Percentiles rank a stretch among this genome's conserved stretches.
Evolutionary conservation across 2,113 vertebrate species (phyloP).

Genomic region (Fulica atra): DNA sequence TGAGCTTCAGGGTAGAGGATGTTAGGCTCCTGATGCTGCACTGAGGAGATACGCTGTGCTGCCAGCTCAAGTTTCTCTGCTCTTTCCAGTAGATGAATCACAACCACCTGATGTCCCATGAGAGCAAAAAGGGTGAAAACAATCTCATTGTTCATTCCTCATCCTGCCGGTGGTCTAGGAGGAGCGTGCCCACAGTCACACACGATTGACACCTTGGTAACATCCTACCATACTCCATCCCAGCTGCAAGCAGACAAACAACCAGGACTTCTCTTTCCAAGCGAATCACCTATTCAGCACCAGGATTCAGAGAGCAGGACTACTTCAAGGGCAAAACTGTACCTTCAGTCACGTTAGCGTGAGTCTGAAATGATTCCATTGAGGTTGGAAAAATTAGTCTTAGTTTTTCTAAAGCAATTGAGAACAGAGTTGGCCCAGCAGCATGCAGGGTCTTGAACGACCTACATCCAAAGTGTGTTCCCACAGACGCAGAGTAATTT

Average conservation of each 20-base stretch:
- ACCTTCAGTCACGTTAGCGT: not conserved
- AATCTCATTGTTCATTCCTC: not conserved
- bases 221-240: not conserved
- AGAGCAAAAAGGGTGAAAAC: not conserved
- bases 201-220: not conserved
- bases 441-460: slow-evolving; percentile 29
- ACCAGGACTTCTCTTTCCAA: not conserved
- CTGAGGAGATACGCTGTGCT: not conserved
- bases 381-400: not conserved
- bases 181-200: not conserved
- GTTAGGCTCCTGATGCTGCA: not conserved
- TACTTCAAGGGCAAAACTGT: not conserved
- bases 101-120: not conserved
- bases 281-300: not conserved
- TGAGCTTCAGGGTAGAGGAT: not conserved
- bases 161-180: not conserved
- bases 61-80: not conserved
- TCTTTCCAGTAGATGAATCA: accelerated
- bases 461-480: slow-evolving; percentile 51
- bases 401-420: slow-evolving; percentile 13
- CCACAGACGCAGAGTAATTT: slow-evolving; percentile 63
- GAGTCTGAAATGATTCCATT: slow-evolving; percentile 5
- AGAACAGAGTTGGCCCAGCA: not conserved
- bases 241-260: slow-evolving; percentile 5
- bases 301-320: not conserved